phyloP scores from a whole-genome alignment of 23 tunicate genomes.

The Styela clava region DNA sequence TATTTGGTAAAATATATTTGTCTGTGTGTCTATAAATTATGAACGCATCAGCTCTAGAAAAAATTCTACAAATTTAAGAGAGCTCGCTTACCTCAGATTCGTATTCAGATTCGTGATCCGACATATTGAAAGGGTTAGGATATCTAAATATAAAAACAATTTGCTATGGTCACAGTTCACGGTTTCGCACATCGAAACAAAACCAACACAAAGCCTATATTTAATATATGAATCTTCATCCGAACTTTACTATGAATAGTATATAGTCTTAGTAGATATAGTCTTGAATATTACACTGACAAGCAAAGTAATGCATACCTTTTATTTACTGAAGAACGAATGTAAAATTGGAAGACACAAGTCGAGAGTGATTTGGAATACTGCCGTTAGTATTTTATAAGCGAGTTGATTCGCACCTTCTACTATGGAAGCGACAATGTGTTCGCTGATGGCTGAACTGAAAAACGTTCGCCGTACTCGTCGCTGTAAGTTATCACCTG shows the following conservation, averaged over 20 bases:
- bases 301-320: too few relatives aligned
- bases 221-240: too few relatives aligned
- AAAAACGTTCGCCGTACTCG: not conserved
- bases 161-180: too few relatives aligned
- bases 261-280: too few relatives aligned
- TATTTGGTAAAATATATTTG: too few relatives aligned
- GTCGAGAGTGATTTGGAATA: not conserved
- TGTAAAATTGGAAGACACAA: not conserved
- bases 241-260: too few relatives aligned
- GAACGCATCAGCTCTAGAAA: too few relatives aligned
- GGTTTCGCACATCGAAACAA: too few relatives aligned
- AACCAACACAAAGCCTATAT: too few relatives aligned
- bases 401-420: not conserved
- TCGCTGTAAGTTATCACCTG: not conserved
- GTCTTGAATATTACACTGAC: too few relatives aligned
- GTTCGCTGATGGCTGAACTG: not conserved
- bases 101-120: slow-evolving; percentile 20
- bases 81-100: slow-evolving; percentile 8
- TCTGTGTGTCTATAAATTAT: too few relatives aligned
- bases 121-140: not conserved
- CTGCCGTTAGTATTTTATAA: not conserved
- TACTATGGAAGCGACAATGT: not conserved
- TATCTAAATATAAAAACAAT: not conserved
- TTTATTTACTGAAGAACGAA: not conserved
- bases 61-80: too few relatives aligned